These are phyloP conservation scores for Eueremaeus valkanovi DNA, from an alignment of 2,888 invertebrate genomes.

Conservation along the genomic window DNA sequence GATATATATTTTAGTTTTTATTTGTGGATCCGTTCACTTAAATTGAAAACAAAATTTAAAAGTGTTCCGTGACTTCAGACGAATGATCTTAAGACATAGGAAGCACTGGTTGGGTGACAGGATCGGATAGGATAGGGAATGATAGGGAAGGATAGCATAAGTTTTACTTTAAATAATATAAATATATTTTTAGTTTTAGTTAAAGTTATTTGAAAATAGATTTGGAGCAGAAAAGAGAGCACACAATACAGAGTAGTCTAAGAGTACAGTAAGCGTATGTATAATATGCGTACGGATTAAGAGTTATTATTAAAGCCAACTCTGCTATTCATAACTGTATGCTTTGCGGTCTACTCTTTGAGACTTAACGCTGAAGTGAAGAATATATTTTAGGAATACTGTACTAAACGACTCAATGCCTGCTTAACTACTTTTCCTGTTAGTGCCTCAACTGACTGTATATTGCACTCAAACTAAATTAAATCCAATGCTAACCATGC, in stretches of 20 bases:
- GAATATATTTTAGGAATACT: not conserved
- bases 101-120: not conserved
- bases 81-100: not conserved
- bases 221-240: not conserved
- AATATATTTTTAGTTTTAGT: no score
- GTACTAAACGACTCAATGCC: conserved; percentile 6
- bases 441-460: no score
- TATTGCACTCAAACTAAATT: no score
- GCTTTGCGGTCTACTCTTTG: not conserved
- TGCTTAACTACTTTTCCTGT: conserved; percentile 19
- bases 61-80: conserved; percentile 28
- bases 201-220: not conserved
- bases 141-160: not conserved
- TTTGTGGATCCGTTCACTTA: not conserved
- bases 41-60: conserved; percentile 1
- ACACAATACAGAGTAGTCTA: no score
- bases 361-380: not conserved
- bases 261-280: no score
- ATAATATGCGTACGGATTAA: no score
- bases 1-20: conserved; percentile 10
- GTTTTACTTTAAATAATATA: no score
- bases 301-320: not conserved
- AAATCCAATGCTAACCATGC: no score
- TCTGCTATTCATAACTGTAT: not conserved
- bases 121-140: not conserved